phyloP scores from a whole-genome alignment of 1,140 invertebrate genomes.

The Cherax destructor region DNA sequence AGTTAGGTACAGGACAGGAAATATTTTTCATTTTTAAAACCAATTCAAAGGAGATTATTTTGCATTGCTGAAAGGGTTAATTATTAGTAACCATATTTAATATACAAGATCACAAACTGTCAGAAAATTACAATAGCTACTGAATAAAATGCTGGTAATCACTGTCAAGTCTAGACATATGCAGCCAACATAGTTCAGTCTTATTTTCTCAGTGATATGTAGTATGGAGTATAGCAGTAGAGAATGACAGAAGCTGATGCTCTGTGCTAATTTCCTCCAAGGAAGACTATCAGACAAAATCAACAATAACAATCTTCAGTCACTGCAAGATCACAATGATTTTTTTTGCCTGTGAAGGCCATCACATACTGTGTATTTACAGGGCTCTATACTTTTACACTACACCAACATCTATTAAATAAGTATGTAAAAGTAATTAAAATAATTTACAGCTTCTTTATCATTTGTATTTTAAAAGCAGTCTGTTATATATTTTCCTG shows the following conservation, averaged over 20 bases:
- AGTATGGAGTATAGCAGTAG: background rate
- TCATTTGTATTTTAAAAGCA: conserved; percentile 12
- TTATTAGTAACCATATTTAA: no score
- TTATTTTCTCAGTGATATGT: conserved; percentile 3
- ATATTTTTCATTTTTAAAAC: no score
- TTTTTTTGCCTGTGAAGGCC: conserved; percentile 25
- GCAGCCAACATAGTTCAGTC: background rate
- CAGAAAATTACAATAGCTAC: no score
- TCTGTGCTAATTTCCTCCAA: conserved; percentile 20
- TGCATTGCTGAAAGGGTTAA: no score
- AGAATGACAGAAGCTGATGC: background rate
- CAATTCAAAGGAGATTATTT: no score
- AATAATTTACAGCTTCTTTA: conserved; percentile 29
- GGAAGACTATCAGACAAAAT: conserved; percentile 40
- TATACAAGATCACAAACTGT: no score
- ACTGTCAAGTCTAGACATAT: background rate
- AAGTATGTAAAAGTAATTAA: conserved; percentile 54
- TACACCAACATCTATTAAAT: conserved; percentile 28
- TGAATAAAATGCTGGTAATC: no score
- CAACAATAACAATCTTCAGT: conserved; percentile 15
- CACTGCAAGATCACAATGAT: conserved; percentile 48
- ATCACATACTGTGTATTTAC: conserved; percentile 35
- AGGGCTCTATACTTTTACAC: conserved; percentile 31
- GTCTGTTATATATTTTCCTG: conserved; percentile 28
- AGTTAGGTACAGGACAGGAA: no score